Percentiles rank a stretch among this genome's conserved stretches.
These are phyloP conservation scores for Psettodes erumei DNA, from an alignment of 2,113 vertebrate species.

Conservation along the genomic window DNA sequence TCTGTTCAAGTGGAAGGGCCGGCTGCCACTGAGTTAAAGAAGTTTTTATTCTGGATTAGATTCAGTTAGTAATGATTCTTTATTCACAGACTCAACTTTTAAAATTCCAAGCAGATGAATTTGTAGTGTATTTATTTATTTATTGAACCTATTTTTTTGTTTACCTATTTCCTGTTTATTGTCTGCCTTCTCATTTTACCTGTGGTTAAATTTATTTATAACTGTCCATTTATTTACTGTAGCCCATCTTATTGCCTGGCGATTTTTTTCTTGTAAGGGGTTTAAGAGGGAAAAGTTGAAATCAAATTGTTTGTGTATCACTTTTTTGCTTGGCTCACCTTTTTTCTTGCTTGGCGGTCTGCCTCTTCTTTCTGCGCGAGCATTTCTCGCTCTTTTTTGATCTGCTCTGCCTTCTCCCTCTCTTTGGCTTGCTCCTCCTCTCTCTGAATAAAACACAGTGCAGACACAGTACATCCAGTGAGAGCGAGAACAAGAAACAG, in stretches of 20 bases:
- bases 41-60: neutral
- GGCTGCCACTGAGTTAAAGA: neutral
- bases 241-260: neutral
- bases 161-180: neutral
- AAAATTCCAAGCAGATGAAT: too few species aligned
- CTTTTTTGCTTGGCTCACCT: constrained; percentile 81
- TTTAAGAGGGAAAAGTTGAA: too few species aligned
- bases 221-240: neutral
- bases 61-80: neutral
- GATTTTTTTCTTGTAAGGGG: too few species aligned
- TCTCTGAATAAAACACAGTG: constrained; percentile 60
- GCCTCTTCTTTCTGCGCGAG: constrained; percentile 92
- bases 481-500: neutral
- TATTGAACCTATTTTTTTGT: neutral
- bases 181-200: neutral
- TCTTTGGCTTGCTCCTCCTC: constrained; percentile 89
- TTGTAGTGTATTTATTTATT: neutral
- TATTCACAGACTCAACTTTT: neutral
- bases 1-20: neutral
- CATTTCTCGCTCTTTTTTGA: constrained; percentile 87
- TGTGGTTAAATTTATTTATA: neutral
- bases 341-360: constrained; percentile 93
- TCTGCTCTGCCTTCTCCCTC: constrained; percentile 83
- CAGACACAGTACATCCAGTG: neutral
- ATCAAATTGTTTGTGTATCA: neutral